Percentiles rank a stretch among this genome's conserved stretches.
phyloP scores from a whole-genome alignment of 2,797 vertebrate species.

The Limosa lapponica region DNA sequence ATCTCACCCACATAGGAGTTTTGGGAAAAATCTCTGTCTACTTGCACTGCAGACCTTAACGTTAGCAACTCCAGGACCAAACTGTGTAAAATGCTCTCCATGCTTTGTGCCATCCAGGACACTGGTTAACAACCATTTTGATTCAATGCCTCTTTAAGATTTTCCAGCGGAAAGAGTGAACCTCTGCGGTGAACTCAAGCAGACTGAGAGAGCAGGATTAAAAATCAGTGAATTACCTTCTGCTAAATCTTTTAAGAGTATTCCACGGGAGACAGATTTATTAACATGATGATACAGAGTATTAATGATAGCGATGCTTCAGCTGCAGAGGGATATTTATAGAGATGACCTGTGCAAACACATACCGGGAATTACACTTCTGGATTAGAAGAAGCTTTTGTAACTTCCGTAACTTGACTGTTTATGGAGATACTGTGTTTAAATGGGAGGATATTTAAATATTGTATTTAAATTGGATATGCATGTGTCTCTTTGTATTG shows the following conservation, averaged over 20 bases:
- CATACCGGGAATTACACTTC: not conserved
- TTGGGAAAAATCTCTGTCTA: not conserved
- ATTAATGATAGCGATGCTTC: not conserved
- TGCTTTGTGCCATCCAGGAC: not conserved
- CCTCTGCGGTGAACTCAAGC: not conserved
- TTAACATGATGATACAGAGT: not conserved
- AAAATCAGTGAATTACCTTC: not conserved
- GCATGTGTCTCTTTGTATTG: not conserved
- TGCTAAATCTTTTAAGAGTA: not conserved
- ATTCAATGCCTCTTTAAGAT: not conserved
- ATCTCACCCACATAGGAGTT: not conserved
- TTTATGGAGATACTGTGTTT: not conserved
- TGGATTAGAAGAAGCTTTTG: not conserved
- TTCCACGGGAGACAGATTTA: not conserved
- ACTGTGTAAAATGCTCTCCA: not conserved
- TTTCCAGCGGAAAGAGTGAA: not conserved
- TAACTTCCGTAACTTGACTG: not conserved
- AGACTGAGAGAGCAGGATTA: not conserved
- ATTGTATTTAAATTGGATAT: not conserved
- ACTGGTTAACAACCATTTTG: not conserved
- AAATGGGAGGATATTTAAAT: not conserved
- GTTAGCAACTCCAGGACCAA: not conserved
- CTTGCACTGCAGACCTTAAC: accelerated
- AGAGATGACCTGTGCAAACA: not conserved
- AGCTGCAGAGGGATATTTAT: not conserved